Conservation (phyloP, 2,888 invertebrate genomes). For the Sicus ferrugineus region DNA sequence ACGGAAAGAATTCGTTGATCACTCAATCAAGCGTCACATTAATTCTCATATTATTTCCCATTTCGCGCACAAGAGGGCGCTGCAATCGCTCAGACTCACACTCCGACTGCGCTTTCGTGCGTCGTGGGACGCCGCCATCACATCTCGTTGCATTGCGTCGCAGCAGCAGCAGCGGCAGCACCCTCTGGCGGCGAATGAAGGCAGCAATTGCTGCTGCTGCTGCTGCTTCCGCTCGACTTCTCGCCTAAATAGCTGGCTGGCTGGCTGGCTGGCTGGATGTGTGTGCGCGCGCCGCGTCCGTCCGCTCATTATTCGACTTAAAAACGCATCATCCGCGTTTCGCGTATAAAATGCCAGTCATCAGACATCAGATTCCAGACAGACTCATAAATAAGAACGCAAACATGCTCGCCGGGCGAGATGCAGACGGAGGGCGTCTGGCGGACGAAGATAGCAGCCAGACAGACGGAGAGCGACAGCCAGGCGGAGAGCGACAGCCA, state of each 20-base stretch:
- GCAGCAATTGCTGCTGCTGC: neutral
- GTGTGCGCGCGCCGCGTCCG: neutral
- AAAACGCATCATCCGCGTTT: slow-evolving; percentile 7
- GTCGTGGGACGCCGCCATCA: neutral
- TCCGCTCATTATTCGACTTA: slow-evolving; percentile 18
- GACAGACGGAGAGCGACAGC: neutral
- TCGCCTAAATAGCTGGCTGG: neutral
- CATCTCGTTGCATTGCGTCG: neutral
- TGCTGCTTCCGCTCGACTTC: neutral
- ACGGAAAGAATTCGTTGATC: too few relatives aligned
- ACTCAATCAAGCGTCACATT: neutral
- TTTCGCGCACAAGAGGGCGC: neutral
- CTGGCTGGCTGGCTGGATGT: slow-evolving; percentile 4
- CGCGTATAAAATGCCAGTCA: slow-evolving; percentile 31
- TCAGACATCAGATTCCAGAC: slow-evolving; percentile 33
- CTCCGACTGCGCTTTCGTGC: neutral
- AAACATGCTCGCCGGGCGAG: neutral
- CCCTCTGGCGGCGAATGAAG: neutral
- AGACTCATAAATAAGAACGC: slow-evolving; percentile 31
- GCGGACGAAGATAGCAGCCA: neutral
- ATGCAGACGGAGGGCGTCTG: too few relatives aligned
- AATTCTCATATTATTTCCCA: slow-evolving; percentile 1
- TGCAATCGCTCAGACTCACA: neutral
- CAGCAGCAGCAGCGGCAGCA: neutral
- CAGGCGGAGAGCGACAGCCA: slow-evolving; percentile 2